Conservation (phyloP, 2,888 invertebrate genomes). For the Andrena minutula region DNA sequence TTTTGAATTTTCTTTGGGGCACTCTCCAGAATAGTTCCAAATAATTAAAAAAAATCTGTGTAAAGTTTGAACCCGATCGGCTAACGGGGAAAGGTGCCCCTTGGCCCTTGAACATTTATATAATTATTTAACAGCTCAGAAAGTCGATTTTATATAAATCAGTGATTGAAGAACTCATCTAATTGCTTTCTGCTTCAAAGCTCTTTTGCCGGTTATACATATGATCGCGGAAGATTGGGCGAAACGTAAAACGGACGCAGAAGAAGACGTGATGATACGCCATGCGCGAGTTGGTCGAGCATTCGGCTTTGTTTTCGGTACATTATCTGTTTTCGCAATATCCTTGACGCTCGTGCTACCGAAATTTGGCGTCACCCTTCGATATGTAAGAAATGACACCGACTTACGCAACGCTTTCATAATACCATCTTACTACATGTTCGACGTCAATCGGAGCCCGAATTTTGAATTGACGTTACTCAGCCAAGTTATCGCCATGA, state of each 20-base stretch:
- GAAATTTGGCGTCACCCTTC: slow-evolving; percentile 33
- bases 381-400: slow-evolving; percentile 34
- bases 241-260: slow-evolving; percentile 6
- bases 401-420: slow-evolving; percentile 8
- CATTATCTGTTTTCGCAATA: background rate
- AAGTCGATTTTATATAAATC: no score
- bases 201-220: slow-evolving; percentile 8
- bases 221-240: slow-evolving; percentile 54
- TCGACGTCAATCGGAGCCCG: slow-evolving; percentile 21
- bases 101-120: no score
- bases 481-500: background rate
- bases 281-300: slow-evolving; percentile 2
- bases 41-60: no score
- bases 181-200: background rate
- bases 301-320: background rate
- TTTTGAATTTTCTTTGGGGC: no score
- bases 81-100: no score
- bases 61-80: no score
- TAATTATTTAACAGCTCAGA: no score
- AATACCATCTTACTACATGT: slow-evolving; percentile 18
- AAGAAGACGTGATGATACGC: slow-evolving; percentile 16
- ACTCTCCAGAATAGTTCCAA: no score
- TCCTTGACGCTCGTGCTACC: slow-evolving; percentile 9
- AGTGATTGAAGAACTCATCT: background rate
- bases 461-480: slow-evolving; percentile 33